Percentiles rank a stretch among this genome's conserved stretches.
Evolutionary conservation across 2,113 vertebrate genomes (phyloP).

Genomic region (Hemiscyllium ocellatum): DNA sequence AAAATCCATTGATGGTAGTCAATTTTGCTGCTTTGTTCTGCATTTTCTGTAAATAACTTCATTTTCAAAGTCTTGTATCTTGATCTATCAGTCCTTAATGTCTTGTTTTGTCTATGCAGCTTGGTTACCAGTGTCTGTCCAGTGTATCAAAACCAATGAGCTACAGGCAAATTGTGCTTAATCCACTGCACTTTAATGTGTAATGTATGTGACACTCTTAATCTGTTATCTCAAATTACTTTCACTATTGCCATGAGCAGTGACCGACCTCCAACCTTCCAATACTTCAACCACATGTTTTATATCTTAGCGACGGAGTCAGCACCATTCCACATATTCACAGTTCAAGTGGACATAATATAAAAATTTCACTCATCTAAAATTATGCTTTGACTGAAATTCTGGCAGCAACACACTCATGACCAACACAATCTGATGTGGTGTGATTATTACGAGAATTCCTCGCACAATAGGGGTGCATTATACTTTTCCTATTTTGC

Average conservation of each 20-base stretch:
- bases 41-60: background rate
- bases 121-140: background rate
- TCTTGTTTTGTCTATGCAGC: background rate
- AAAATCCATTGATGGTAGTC: background rate
- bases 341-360: slow-evolving; percentile 16
- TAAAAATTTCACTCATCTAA: background rate
- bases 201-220: background rate
- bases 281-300: background rate
- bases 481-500: slow-evolving; percentile 20
- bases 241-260: background rate
- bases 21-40: background rate
- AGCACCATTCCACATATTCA: background rate
- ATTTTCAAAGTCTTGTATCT: background rate
- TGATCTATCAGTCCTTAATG: background rate
- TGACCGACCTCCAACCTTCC: background rate
- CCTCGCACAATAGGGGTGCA: background rate
- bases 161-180: background rate
- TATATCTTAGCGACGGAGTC: background rate
- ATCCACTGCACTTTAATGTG: background rate
- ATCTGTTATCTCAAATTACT: background rate
- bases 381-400: background rate
- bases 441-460: background rate
- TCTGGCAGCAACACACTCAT: background rate
- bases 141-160: background rate
- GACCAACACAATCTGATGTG: background rate